phyloP scores from a whole-genome alignment of 2,797 vertebrate species.

The Acropternis orthonyx region DNA sequence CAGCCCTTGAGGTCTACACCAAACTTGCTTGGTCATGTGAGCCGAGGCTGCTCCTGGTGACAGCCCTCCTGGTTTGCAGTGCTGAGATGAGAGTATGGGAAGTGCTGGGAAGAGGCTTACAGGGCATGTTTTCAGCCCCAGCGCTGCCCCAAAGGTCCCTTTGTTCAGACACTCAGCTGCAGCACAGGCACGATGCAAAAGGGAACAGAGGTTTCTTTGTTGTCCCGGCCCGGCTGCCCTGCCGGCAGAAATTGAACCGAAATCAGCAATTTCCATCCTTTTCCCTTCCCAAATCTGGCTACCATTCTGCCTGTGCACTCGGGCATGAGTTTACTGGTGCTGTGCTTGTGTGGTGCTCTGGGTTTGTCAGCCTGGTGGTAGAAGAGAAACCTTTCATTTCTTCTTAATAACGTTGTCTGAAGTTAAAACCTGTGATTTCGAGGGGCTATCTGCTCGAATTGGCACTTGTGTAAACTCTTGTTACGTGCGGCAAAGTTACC shows the following conservation, averaged over 20 bases:
- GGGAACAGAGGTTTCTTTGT: slow-evolving; percentile 69
- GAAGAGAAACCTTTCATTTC: background rate
- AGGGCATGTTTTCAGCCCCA: background rate
- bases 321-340: background rate
- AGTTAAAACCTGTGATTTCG: background rate
- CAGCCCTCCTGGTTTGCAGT: background rate
- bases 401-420: accelerated
- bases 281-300: background rate
- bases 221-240: background rate
- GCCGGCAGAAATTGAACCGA: background rate
- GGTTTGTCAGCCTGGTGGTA: background rate
- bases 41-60: background rate
- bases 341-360: accelerated
- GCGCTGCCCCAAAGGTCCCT: slow-evolving; percentile 48
- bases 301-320: accelerated
- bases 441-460: background rate
- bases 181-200: background rate
- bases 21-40: background rate
- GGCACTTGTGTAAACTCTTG: accelerated
- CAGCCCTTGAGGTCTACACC: background rate
- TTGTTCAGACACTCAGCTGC: slow-evolving; percentile 46
- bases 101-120: background rate
- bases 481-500: accelerated
- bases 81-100: background rate
- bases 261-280: slow-evolving; percentile 18